Evolutionary conservation across 1,140 invertebrate species (phyloP), one percentile per base, ranked within the genome.

Genomic region (Pollicipes pollicipes): DNA sequence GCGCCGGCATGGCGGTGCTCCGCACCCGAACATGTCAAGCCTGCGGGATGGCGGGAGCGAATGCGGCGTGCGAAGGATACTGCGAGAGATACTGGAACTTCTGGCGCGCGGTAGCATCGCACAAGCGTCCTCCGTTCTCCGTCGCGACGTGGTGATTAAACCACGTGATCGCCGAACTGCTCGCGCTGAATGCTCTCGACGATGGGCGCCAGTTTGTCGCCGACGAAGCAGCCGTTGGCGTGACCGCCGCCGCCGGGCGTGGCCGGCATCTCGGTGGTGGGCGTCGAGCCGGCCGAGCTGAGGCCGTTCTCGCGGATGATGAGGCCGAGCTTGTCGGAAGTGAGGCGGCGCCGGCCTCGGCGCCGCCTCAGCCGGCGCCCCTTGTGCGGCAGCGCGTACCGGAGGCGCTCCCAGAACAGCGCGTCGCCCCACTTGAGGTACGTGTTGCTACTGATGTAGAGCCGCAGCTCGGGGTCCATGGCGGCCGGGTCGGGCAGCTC

Each of bases 371-470:
- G 8, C 10, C 17, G 45, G 45, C 45, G 45, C 2, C 45, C 45
- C 45, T 58, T 58, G 75, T 85, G 84, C 0, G 86, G 86, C 77
- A 91, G 77, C 0, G 88, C 89, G 74, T 88, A 91, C 30, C 83
- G 81, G 30, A 95, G 77, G 78, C 90, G 91, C 66, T 90, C 84
- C 90, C 90, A 94, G 76, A 95, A 95, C 84, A 86, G 87, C 8
- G 87, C 87, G 77, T 93, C 90, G n/a, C 86, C 88, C 86, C 88
- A 90, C 75, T 89, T 84, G 0, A 95, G 82, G 76, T 93, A 95
- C 0, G 93, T 95, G 77, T 93, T 94, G 76, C 87, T 90, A 26
- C 84, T 84, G 0, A 95, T 77, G 75, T 95, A 93, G 0, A 86
- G 82, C 73, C 86, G 84, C 0, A 95, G 78, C 75, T 94, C 90